Evolutionary conservation across 92 coral and sea anemone species (phyloP), one percentile per base, ranked within the genome.

Genomic region (Muricea muricata): DNA sequence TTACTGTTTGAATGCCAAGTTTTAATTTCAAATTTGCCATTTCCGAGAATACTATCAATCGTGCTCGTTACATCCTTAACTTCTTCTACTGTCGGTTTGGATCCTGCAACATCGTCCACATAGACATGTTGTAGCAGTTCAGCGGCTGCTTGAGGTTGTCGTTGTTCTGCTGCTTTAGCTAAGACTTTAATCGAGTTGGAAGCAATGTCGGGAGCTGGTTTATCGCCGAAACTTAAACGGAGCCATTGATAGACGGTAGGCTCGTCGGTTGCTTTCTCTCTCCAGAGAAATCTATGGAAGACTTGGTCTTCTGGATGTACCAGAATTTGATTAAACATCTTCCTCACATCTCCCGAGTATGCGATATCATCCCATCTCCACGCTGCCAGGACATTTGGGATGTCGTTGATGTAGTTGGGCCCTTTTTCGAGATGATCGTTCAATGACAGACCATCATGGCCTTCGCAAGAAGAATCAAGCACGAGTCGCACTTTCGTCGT

Each of bases 191-290:
- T 66, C 2, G 87, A 82, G 25, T 80, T 80, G 9, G 85, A 13
- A 7, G 88, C 94, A 55, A 91, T 91, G 73, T 91, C 90, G 6
- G 90, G 90, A 1, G 92, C 91, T 67, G 94, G 91, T 75, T 91
- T 91, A 80, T 91, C 90, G 17, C 92, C 92, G 42, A 91, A 85
- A 73, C 79, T 88, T 37, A 91, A 69, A 23, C 90, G 61, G 15
- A 74, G 47, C 87, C 92, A 91, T 40, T 91, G 90, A 48, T 91
- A 91, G 29, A 86, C 90, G 3, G 79, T 75, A 15, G 94, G 92
- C 10, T 50, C 58, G 32, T 81, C 88, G 33, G 11, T 70, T 41
- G 75, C 31, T 6, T 46, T 87, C 40, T 40, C 52, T 78, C 93
- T 87, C 91, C 86, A 87, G 4, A 92, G 84, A 86, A 92, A 92